phyloP scores from a whole-genome alignment of 2,888 invertebrate species.

The Cryptophagus acutangulus region DNA sequence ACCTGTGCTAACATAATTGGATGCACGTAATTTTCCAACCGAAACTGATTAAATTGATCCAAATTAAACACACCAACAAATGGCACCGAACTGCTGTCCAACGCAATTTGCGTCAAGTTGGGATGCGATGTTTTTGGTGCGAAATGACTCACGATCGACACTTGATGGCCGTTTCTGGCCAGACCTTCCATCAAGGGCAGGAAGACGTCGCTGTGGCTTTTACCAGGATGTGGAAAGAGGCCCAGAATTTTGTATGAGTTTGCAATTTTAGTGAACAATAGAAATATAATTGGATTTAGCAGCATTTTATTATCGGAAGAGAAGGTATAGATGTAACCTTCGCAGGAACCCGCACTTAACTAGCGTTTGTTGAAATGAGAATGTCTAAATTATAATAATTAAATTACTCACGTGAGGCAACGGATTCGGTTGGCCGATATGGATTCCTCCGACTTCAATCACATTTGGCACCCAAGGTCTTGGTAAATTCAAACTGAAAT shows the following conservation, averaged over 20 bases:
- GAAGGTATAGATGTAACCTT: not conserved
- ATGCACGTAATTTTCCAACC: constrained; percentile 14
- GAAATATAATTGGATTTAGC: not conserved
- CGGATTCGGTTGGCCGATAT: constrained; percentile 44
- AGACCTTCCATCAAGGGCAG: constrained; percentile 57
- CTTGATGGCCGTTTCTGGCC: constrained; percentile 58
- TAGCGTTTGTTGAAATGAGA: no score
- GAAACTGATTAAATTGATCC: not conserved
- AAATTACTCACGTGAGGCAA: constrained; percentile 27
- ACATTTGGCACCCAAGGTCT: constrained; percentile 48
- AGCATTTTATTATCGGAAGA: no score
- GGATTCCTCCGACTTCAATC: constrained; percentile 53
- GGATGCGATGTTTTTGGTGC: constrained; percentile 49
- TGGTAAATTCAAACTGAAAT: constrained; percentile 47
- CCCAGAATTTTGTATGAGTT: constrained; percentile 56
- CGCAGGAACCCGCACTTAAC: no score
- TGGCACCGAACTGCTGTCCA: constrained; percentile 1
- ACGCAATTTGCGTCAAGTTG: constrained; percentile 58
- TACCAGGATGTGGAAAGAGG: constrained; percentile 63
- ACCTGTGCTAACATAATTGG: constrained; percentile 14
- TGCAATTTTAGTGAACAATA: no score
- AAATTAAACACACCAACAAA: not conserved
- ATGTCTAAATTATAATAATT: not conserved
- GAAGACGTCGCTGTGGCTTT: constrained; percentile 66
- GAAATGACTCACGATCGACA: constrained; percentile 65